Base-by-base conservation (phyloP, 2,888 invertebrate genomes). In the Cantharis nigra region DNA sequence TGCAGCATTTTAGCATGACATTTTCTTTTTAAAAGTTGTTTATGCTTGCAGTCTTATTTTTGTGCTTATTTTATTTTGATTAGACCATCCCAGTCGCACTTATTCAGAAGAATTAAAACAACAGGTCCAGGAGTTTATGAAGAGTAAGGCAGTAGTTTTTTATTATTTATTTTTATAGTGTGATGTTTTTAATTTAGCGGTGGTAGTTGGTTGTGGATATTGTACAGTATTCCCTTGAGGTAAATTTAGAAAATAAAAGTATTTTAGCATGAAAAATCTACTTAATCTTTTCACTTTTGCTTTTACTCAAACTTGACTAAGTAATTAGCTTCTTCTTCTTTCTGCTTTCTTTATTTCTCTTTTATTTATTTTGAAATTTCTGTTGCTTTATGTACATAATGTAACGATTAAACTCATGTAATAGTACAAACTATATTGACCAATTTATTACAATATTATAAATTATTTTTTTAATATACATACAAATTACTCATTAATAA, bases 41-140 rank as follows among this genome's bases (percentile, higher is more conserved):
- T 33, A 67, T 72, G 72, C 71, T 76, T 30, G 49, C 73, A 62
- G 11, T 71, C 30, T 74, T 64, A 72, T 76, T 69, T 76, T 76
- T 76, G 26, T 74, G 75, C 71, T 64, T 49, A 30, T 49, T 77
- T 77, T 76, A 33, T 73, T 78, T 74, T 69, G 75, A 74, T 75
- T 83, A 87, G 87, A 86, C 81, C 84, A 86, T 80, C 87, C 86
- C 74, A 87, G 87, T 74, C 85, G 85, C 79, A 88, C 88, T 72
- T 88, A 87, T 81, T 86, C 87, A 70, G 87, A 87, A 80, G 87
- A 88, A 81, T 82, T 88, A 81, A 84, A 82, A 78, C 84, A 86
- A 73, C 88, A 88, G 81, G 88, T 88, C 75, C 84, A 84, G 78
- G 83, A 87, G 81, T 86, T 88, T 72, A 87, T 87, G 86, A 82